phyloP scores from a whole-genome alignment of 37 sponge, comb jelly and placozoan species.

The Amphimedon queenslandica region DNA sequence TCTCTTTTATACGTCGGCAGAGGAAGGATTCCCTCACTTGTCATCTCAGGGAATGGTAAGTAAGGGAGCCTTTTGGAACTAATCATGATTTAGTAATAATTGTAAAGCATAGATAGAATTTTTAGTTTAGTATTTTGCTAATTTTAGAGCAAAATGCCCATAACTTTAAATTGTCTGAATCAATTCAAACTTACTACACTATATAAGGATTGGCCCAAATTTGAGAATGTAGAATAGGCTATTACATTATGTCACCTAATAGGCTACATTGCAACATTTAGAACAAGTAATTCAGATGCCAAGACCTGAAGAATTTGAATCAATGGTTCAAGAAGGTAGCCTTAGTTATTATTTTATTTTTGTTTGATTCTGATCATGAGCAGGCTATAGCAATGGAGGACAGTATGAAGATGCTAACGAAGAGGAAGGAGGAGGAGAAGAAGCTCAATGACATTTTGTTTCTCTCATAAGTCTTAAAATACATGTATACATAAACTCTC shows the following conservation, averaged over 20 bases:
- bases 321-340: not conserved
- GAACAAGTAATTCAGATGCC: slow-evolving; percentile 25
- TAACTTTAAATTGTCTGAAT: too few relatives aligned
- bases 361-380: not conserved
- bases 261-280: slow-evolving; percentile 25
- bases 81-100: not conserved
- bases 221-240: too few relatives aligned
- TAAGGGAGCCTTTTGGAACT: not conserved
- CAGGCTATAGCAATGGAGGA: slow-evolving; percentile 4
- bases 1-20: not conserved
- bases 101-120: not conserved
- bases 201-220: too few relatives aligned
- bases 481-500: too few relatives aligned
- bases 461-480: too few relatives aligned
- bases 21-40: slow-evolving; percentile 36
- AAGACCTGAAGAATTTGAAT: slow-evolving; percentile 10
- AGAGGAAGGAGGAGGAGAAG: too few relatives aligned
- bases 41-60: slow-evolving; percentile 37
- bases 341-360: not conserved
- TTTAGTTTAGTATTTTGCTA: not conserved
- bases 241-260: too few relatives aligned
- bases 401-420: slow-evolving; percentile 73
- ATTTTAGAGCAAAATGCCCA: too few relatives aligned
- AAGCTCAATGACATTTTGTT: too few relatives aligned
- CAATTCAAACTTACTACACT: too few relatives aligned